Percentiles rank a stretch among this genome's conserved stretches.
Evolutionary conservation across 2,113 vertebrate genomes (phyloP).

Genomic region (Ophiodon elongatus): DNA sequence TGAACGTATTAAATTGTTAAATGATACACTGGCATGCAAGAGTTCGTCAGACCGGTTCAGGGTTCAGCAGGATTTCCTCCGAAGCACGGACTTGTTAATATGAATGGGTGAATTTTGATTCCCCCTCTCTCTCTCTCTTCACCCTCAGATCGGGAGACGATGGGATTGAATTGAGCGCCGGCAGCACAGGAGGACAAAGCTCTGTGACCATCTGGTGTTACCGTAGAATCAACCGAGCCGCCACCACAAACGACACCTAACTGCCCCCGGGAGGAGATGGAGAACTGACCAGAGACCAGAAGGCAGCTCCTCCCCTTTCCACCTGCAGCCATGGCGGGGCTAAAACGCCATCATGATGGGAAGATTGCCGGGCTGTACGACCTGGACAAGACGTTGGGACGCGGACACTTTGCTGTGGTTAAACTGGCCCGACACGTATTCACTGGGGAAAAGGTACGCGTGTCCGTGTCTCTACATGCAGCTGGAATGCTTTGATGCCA

Average conservation of each 20-base stretch:
- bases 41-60: not conserved
- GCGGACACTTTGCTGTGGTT: slow-evolving; percentile 99
- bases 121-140: not conserved
- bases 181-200: not conserved
- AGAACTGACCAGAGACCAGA: slow-evolving; percentile 54
- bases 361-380: slow-evolving; percentile 99
- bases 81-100: not conserved
- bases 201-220: not conserved
- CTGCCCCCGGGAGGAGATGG: slow-evolving; percentile 49
- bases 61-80: not conserved
- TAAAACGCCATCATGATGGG: slow-evolving; percentile 96
- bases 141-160: slow-evolving; percentile 31
- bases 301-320: slow-evolving; percentile 39
- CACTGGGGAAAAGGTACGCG: slow-evolving; percentile 91
- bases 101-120: not conserved
- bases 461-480: not conserved
- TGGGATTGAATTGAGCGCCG: slow-evolving; percentile 17
- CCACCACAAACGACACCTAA: not conserved
- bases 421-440: slow-evolving; percentile 99
- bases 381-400: slow-evolving; percentile 97
- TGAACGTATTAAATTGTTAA: not conserved
- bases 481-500: not conserved
- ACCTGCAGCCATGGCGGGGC: slow-evolving; percentile 91
- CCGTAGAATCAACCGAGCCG: not conserved
- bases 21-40: not conserved